Conservation (phyloP, 2,113 vertebrate species). For the Psittacus erithacus region DNA sequence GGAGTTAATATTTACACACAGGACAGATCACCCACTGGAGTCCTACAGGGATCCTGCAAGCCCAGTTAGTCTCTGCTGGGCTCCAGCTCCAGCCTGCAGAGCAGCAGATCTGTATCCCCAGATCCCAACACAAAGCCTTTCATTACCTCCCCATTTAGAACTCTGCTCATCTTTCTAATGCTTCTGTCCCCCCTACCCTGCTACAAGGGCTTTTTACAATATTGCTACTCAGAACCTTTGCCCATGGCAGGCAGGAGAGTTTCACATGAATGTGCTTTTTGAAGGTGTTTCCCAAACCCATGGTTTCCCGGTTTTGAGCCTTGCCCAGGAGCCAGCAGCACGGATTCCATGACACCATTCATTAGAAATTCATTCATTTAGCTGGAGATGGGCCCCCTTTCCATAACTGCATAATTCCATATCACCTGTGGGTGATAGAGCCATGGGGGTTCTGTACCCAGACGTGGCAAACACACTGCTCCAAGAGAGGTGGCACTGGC, state of each 20-base stretch:
- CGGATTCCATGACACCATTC: not conserved
- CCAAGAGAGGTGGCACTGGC: not conserved
- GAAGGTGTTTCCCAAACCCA: not conserved
- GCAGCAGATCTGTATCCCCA: not conserved
- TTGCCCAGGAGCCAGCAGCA: not conserved
- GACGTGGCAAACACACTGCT: rapidly evolving
- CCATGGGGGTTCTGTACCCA: not conserved
- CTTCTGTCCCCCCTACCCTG: not conserved
- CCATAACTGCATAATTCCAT: not conserved
- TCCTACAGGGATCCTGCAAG: not conserved
- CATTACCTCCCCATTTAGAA: not conserved
- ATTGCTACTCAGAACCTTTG: not conserved
- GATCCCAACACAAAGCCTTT: not conserved
- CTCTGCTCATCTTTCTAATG: not conserved
- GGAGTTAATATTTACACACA: not conserved
- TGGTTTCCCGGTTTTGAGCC: not conserved
- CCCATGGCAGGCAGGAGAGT: rapidly evolving
- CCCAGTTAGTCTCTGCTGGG: not conserved
- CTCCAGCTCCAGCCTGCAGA: not conserved
- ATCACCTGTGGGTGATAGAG: not conserved
- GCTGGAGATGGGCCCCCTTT: not conserved
- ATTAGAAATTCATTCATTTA: not conserved
- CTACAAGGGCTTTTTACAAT: not conserved
- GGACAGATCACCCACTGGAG: not conserved
- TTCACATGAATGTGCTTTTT: not conserved